A percentile compares a stretch with the other conserved stretches of the same genome.
Evolutionary conservation across 2,797 vertebrate genomes (phyloP).

Genomic region (Artibeus lituratus): DNA sequence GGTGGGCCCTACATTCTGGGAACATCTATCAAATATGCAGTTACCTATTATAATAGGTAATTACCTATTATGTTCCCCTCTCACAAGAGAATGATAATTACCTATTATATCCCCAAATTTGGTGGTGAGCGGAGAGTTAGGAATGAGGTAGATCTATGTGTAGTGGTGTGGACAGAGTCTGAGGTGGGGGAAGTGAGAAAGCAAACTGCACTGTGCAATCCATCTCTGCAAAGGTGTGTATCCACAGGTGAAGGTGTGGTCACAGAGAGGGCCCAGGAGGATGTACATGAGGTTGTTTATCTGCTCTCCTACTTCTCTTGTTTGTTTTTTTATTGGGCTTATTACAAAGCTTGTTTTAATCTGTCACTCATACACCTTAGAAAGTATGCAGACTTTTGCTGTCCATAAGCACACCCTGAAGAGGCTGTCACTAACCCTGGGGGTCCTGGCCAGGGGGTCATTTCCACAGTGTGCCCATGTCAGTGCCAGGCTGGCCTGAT

Average conservation of each 20-base stretch:
- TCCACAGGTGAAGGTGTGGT: neutral
- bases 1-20: neutral
- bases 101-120: neutral
- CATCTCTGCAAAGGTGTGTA: neutral
- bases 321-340: neutral
- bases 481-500: neutral
- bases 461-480: neutral
- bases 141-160: neutral
- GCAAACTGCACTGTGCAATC: too few species aligned
- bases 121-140: neutral
- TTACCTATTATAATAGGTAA: too few species aligned
- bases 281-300: neutral
- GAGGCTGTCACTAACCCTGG: neutral
- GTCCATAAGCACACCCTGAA: neutral
- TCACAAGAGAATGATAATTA: neutral
- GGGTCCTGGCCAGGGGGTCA: neutral
- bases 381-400: neutral
- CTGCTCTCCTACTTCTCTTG: neutral
- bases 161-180: neutral
- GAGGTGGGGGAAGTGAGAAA: neutral
- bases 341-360: neutral
- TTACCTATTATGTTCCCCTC: too few species aligned
- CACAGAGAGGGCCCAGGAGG: neutral
- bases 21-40: neutral
- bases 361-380: neutral